Evolutionary conservation across 2,797 vertebrate genomes (phyloP).

Genomic region (Chelidonichthys spinosus): DNA sequence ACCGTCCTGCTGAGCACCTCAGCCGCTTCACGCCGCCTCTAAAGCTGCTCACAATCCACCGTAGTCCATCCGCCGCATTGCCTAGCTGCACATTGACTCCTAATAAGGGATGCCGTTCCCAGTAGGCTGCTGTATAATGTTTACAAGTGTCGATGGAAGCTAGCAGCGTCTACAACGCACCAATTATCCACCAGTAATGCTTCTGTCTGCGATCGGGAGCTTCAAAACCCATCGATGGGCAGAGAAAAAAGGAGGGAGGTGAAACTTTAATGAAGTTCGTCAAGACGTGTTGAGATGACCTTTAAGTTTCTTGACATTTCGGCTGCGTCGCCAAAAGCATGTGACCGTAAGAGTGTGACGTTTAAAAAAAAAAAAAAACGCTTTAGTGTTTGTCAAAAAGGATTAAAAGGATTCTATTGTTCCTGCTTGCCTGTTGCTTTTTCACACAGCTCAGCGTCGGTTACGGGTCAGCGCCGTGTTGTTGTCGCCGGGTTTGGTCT

Average conservation of each 20-base stretch:
- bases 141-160: conserved; percentile 23
- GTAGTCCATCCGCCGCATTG: conserved; percentile 41
- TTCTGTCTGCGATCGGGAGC: conserved; percentile 6
- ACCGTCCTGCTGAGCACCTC: conserved; percentile 70
- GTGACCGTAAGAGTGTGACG: background rate
- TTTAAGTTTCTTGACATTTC: conserved; percentile 14
- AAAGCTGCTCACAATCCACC: conserved; percentile 61
- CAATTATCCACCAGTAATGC: background rate
- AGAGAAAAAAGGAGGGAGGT: conserved; percentile 13
- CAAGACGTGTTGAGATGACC: conserved; percentile 7
- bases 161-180: conserved; percentile 2
- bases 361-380: background rate
- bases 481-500: no score
- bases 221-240: conserved; percentile 1
- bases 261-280: conserved; percentile 26
- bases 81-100: conserved; percentile 41
- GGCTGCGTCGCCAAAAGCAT: background rate
- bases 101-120: conserved; percentile 33
- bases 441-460: background rate
- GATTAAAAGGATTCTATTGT: background rate
- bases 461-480: background rate
- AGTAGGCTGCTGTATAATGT: conserved; percentile 14
- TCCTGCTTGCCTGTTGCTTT: background rate
- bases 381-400: background rate
- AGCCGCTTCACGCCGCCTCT: conserved; percentile 47